These are phyloP conservation scores for Ceratina calcarata DNA, from an alignment of 1,140 invertebrate genomes.

Conservation along the genomic window DNA sequence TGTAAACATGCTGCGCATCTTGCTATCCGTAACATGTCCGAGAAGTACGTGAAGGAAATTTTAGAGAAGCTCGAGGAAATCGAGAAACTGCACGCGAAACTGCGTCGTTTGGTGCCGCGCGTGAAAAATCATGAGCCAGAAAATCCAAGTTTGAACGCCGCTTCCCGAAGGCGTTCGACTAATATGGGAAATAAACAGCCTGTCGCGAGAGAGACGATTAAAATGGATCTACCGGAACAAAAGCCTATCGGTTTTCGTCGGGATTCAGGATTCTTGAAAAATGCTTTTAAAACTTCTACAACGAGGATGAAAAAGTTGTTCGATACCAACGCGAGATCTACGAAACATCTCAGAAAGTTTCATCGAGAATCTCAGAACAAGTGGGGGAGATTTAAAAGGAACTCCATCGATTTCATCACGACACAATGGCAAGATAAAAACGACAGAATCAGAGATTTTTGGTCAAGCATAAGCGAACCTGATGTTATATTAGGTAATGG, in stretches of 20 bases:
- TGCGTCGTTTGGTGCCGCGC: constrained; percentile 45
- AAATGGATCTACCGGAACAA: not conserved
- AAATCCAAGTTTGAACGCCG: not conserved
- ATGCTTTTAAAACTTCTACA: not conserved
- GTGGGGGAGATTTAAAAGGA: not conserved
- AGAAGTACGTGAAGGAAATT: constrained; percentile 40
- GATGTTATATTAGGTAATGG: constrained; percentile 16
- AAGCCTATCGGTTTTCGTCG: not conserved
- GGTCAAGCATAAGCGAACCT: not conserved
- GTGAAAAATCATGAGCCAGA: not conserved
- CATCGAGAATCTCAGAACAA: not conserved
- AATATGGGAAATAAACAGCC: not conserved
- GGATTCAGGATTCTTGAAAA: not conserved
- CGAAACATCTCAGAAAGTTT: not conserved
- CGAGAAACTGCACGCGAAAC: constrained; percentile 57
- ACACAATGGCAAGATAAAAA: constrained; percentile 3
- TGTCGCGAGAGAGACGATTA: not conserved
- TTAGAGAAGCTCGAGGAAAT: constrained; percentile 58
- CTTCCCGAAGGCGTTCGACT: not conserved
- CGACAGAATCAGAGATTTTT: not conserved
- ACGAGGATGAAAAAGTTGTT: not conserved
- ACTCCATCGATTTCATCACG: not conserved
- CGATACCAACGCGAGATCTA: not conserved
- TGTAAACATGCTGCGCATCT: not conserved
- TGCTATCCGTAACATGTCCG: constrained; percentile 15